Conservation (phyloP, 2,888 invertebrate species). For the Ophraella communa region DNA sequence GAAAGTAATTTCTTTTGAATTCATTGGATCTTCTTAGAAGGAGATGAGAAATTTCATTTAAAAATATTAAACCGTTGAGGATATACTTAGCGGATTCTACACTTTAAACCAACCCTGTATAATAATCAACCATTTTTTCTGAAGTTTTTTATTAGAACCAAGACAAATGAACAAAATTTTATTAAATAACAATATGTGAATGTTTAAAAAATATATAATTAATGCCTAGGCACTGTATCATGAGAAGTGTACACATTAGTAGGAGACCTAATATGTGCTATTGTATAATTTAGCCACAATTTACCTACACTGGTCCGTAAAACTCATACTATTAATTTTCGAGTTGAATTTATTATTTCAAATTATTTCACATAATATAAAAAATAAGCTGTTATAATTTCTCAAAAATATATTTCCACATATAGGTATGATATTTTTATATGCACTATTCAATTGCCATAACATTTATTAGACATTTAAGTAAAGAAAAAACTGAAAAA, state of each 20-base stretch:
- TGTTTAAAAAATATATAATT: conserved; percentile 58
- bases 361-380: background rate
- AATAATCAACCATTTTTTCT: no score
- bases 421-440: no score
- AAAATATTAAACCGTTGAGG: no score
- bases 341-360: background rate
- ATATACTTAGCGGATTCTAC: no score
- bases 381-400: background rate
- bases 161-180: conserved; percentile 51
- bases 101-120: no score
- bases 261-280: background rate
- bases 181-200: conserved; percentile 55
- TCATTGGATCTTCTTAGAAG: no score
- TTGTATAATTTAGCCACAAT: background rate
- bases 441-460: no score
- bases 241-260: background rate
- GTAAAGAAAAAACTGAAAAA: no score
- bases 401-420: no score
- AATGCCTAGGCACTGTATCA: conserved; percentile 58
- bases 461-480: no score
- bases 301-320: background rate
- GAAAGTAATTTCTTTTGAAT: no score
- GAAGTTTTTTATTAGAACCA: conserved; percentile 47
- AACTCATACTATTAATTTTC: background rate
- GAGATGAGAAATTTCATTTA: no score